Evolutionary conservation across 2,888 invertebrate species (phyloP), one percentile per base, ranked within the genome.

Genomic region (Pseudococcus longispinus): DNA sequence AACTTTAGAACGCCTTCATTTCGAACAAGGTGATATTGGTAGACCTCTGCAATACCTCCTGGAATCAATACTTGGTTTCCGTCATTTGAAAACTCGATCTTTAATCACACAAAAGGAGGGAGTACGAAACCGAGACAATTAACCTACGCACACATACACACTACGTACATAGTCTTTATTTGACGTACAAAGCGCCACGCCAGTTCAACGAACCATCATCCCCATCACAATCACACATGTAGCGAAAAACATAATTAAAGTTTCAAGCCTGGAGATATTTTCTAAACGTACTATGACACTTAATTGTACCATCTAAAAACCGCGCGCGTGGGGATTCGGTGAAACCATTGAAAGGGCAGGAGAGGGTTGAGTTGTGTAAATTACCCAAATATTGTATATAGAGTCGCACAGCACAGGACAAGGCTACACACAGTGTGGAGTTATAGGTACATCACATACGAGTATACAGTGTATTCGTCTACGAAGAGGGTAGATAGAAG

Each of bases 201-300:
- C 60, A 70, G 70, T 70, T 70, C 70, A 70, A 70, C 70, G 70
- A 70, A 70, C 70, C 70, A 70, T 70, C 70, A 70, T 29, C 70
- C 70, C 70, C 70, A 70, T 70, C 60, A 23, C 60, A 60, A 60
- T 29, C 70, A 70, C 29, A 70, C 70, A 29, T 29, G 70, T 29
- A 29, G 29, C 70, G 70, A 70, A 70, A 70, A 70, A 70, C 70
- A 70, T 70, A 70, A 70, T 70, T 70, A 70, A 70, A 70, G 29
- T 70, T 70, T 70, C 70, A 70, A 70, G 70, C 70, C 70, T 29
- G 70, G 18, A 70, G 70, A 70, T 70, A 70, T 70, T 70, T 70
- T 70, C 70, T 29, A 32, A 70, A 70, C 70, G 70, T 70, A 60
- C 60, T 60, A 29, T 70, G 70, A 70, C 70, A 70, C 70, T 70